These are phyloP conservation scores for Cydia amplana DNA, from an alignment of 1,140 invertebrate genomes.

Conservation along the genomic window DNA sequence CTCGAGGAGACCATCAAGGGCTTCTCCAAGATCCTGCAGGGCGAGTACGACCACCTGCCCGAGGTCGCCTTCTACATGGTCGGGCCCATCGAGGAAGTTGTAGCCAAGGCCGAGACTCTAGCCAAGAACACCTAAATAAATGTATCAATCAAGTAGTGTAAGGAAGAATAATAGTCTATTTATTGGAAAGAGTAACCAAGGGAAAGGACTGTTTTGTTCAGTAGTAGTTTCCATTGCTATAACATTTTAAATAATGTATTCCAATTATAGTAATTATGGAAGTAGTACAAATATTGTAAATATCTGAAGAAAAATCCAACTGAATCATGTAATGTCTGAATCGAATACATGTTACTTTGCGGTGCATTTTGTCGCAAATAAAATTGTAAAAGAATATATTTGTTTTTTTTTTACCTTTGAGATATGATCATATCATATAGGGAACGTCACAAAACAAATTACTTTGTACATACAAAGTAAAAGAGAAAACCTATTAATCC, in stretches of 20 bases:
- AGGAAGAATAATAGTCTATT: constrained; percentile 7
- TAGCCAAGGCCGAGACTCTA: constrained; percentile 92
- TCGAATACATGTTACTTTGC: constrained; percentile 12
- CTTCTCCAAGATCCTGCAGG: constrained; percentile 85
- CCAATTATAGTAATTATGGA: constrained; percentile 31
- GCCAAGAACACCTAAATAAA: constrained; percentile 69
- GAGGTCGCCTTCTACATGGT: constrained; percentile 99
- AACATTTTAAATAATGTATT: constrained; percentile 30
- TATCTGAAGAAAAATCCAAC: neutral
- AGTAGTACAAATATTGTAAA: constrained; percentile 19
- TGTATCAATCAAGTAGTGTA: constrained; percentile 10
- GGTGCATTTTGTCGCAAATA: constrained; percentile 23
- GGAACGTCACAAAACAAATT: too few relatives aligned
- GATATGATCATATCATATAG: too few relatives aligned
- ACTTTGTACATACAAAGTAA: too few relatives aligned
- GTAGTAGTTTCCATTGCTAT: constrained; percentile 23
- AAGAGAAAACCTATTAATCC: too few relatives aligned
- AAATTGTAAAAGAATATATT: neutral
- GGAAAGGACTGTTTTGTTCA: constrained; percentile 14
- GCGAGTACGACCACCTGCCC: constrained; percentile 95
- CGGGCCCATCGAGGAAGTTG: constrained; percentile 95
- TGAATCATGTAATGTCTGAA: constrained; percentile 6
- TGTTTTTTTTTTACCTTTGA: neutral
- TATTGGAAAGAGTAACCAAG: constrained; percentile 12
- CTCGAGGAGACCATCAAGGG: constrained; percentile 92